A percentile compares a stretch with the other conserved stretches of the same genome.
phyloP scores from a whole-genome alignment of 2,888 invertebrate species.

The Athalia circularis region DNA sequence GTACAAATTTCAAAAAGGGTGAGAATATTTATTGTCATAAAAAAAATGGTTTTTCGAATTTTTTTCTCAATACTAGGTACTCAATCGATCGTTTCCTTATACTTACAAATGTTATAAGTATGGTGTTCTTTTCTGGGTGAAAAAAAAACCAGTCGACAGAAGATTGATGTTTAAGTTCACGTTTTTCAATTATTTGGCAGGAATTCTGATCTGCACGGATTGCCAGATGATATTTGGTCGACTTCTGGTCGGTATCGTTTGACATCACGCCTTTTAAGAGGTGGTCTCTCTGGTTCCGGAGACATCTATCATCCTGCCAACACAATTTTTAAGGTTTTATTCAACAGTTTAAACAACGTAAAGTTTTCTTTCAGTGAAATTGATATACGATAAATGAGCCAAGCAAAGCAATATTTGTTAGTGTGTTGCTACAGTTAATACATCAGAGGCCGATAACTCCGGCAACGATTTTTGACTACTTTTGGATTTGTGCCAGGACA shows the following conservation, averaged over 20 bases:
- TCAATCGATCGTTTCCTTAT: too few species aligned
- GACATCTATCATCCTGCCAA: constrained; percentile 68
- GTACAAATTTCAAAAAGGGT: constrained; percentile 66
- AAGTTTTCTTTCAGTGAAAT: neutral
- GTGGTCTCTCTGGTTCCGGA: constrained; percentile 67
- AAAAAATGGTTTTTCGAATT: neutral
- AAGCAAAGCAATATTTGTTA: constrained; percentile 27
- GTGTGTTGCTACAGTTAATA: constrained; percentile 15
- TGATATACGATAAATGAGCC: neutral
- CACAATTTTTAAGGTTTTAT: constrained; percentile 64
- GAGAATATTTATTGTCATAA: constrained; percentile 50
- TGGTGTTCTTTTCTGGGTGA: too few species aligned
- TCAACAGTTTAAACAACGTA: neutral
- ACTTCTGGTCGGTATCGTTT: constrained; percentile 67
- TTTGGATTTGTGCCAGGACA: constrained; percentile 29
- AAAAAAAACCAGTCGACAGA: neutral
- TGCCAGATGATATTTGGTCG: constrained; percentile 59
- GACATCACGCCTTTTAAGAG: constrained; percentile 64
- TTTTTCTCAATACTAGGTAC: too few species aligned
- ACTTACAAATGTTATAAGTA: too few species aligned
- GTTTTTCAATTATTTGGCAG: constrained; percentile 54
- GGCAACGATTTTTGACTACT: constrained; percentile 19
- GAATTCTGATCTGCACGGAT: constrained; percentile 60
- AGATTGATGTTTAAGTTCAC: neutral
- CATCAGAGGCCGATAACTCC: constrained; percentile 31